A percentile compares a stretch with the other conserved stretches of the same genome.
Evolutionary conservation across 2,888 invertebrate genomes (phyloP).

Genomic region (Stegophylla sp.): DNA sequence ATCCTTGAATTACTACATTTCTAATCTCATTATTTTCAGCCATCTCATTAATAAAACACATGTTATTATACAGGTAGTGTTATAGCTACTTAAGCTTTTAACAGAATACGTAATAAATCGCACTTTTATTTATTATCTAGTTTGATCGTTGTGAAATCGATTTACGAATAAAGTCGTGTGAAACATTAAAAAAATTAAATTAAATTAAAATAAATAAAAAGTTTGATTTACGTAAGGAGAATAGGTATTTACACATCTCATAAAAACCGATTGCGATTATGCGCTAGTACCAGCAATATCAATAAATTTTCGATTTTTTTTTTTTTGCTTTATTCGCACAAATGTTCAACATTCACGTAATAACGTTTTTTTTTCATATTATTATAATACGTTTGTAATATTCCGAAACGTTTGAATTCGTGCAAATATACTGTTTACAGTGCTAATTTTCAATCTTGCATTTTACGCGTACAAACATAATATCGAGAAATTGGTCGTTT

Average conservation of each 20-base stretch:
- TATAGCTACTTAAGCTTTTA: background rate
- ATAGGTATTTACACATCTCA: too few species aligned
- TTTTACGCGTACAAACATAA: slow-evolving; percentile 27
- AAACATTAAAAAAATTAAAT: too few species aligned
- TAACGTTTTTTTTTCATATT: background rate
- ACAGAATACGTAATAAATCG: slow-evolving; percentile 21
- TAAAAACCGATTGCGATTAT: background rate
- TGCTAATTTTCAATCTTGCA: slow-evolving; percentile 26
- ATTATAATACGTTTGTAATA: background rate
- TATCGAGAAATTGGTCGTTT: slow-evolving; percentile 41
- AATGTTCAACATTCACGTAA: background rate
- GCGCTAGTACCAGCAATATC: too few species aligned
- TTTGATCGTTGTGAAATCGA: background rate
- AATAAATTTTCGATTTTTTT: too few species aligned
- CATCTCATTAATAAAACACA: slow-evolving; percentile 31
- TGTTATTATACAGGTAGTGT: too few species aligned
- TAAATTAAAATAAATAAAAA: too few species aligned
- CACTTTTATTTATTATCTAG: slow-evolving; percentile 10
- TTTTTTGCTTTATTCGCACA: too few species aligned
- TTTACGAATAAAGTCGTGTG: too few species aligned
- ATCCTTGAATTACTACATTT: slow-evolving; percentile 42
- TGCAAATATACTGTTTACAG: slow-evolving; percentile 2
- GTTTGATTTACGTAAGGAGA: too few species aligned
- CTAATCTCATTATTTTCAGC: slow-evolving; percentile 5
- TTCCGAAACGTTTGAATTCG: slow-evolving; percentile 7